Base-by-base conservation (phyloP, 2,797 vertebrate species). In the Xiphorhynchus erythropygius region DNA sequence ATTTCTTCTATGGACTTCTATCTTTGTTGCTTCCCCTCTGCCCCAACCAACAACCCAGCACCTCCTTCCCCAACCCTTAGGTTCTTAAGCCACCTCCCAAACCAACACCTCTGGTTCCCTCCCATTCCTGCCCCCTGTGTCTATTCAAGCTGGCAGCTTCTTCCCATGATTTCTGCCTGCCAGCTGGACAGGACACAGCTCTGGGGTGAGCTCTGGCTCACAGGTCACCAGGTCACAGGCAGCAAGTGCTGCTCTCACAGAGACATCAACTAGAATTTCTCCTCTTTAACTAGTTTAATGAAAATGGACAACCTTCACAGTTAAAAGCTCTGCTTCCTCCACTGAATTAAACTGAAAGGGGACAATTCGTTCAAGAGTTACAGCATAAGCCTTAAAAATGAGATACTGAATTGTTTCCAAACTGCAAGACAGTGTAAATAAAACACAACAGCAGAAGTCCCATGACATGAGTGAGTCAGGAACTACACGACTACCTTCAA, bases 121-220 rank as follows among this genome's bases (percentile, higher is more conserved):
- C 35, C 59, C 18, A 21, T 9, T 65, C 50, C 50, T 39, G 42
- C 27, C n/a, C 8, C 1, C 18, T 1, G 0, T 1, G 5, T 32
- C 37, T 10, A 35, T 5, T 52, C 73, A 39, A 62, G 59, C 24
- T 28, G 18, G 30, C 23, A 13, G 13, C 27, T 65, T 27, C 63
- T 13, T 69, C 18, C 67, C 4, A 1, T 1, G 41, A 50, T 47
- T 64, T 33, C 46, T 52, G 30, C 18, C 63, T 53, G 59, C n/a
- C 33, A 82, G 53, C 74, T 39, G 41, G 42, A 33, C 67, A 63
- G 62, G 41, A 56, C 41, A 39, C 49, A 41, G 13, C 39, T 32
- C 37, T 8, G 35, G 1, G 1, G 7, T 2, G 3, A 7, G 60
- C 60, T 68, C 60, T 30, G 59, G 30, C 60, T 44, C 50, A 18